Base-by-base conservation (phyloP, 1,140 invertebrate species). In the Carcinoscorpius rotundicauda region DNA sequence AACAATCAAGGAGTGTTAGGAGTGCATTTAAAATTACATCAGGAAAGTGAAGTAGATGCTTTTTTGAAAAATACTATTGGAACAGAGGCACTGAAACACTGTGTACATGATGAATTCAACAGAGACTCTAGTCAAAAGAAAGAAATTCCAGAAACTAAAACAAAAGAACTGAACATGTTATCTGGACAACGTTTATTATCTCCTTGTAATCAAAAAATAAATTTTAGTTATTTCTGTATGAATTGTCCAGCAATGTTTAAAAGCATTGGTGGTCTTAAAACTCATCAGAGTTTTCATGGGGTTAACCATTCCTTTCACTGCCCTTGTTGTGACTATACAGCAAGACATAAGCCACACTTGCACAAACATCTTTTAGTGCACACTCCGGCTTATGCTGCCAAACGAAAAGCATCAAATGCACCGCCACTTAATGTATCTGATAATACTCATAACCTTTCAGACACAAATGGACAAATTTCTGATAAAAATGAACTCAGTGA, bases 21-120 rank as follows among this genome's bases (percentile, higher is more conserved):
- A 8, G 83, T 86, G 60, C 89, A 93, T 76, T 79, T 84, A 50
- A 89, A 89, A 73, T 85, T 88, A 58, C 89, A 92, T 73, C 81
- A 82, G 65, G 85, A 65, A 10, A 55, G 62, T 48, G 50, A 60
- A 52, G 63, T 60, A 52, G 62, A 65, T 8, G 29, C 63, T 52
- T 55, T 63, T 9, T 49, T 60, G 58, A 57, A 6, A 58, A 29
- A 52, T 52, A 49, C 48, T 48, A 49, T 29, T 48, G 51, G 58
- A 6, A 62, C 48, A n/a, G 9, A 59, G 9, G 9, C 48, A 58
- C 29, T 29, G 29, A 29, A 29, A 29, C 29, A 29, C 29, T 29
- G 29, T 29, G 29, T 29, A 2, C 29, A 29, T 29, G 29, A 29
- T 29, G 51, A 66, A 53, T n/a, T 49, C 10, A 51, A 67, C 49